A percentile compares a stretch with the other conserved stretches of the same genome.
These are phyloP conservation scores for Cinara cedri DNA, from an alignment of 2,888 invertebrate genomes.

Conservation along the genomic window DNA sequence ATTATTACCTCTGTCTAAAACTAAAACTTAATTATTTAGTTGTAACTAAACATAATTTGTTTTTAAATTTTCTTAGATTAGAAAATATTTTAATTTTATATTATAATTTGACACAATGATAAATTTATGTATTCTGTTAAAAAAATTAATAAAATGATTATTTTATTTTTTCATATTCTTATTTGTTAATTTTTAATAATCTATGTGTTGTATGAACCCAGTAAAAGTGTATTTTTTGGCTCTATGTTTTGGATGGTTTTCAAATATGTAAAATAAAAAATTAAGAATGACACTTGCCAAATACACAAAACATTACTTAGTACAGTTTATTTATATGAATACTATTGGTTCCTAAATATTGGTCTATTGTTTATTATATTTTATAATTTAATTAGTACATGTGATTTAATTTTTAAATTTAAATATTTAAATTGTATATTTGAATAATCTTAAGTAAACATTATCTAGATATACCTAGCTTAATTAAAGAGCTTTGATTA, in stretches of 20 bases:
- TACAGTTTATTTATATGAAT: conserved; percentile 21
- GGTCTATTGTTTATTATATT: conserved; percentile 11
- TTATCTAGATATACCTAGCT: not conserved
- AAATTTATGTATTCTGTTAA: not conserved
- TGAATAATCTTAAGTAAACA: not conserved
- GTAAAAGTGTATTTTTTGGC: conserved; percentile 37
- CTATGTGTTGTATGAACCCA: not conserved
- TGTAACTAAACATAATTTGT: not conserved
- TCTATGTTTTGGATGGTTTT: conserved; percentile 40
- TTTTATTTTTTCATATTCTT: not conserved
- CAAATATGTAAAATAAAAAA: conserved; percentile 43
- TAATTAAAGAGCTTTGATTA: not conserved
- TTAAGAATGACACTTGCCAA: conserved; percentile 30
- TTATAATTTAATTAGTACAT: not conserved
- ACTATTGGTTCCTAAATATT: conserved; percentile 4
- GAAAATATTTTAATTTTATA: not conserved
- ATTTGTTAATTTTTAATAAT: not conserved
- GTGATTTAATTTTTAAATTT: no score
- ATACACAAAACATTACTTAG: conserved; percentile 11
- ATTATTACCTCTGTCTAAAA: conserved; percentile 66
- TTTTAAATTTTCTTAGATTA: not conserved
- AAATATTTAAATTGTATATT: no score
- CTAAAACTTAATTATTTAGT: not conserved
- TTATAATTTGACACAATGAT: not conserved
- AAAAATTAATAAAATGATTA: conserved; percentile 16